Evolutionary conservation across 2,113 vertebrate genomes (phyloP).

Genomic region (Crotalus horridus): DNA sequence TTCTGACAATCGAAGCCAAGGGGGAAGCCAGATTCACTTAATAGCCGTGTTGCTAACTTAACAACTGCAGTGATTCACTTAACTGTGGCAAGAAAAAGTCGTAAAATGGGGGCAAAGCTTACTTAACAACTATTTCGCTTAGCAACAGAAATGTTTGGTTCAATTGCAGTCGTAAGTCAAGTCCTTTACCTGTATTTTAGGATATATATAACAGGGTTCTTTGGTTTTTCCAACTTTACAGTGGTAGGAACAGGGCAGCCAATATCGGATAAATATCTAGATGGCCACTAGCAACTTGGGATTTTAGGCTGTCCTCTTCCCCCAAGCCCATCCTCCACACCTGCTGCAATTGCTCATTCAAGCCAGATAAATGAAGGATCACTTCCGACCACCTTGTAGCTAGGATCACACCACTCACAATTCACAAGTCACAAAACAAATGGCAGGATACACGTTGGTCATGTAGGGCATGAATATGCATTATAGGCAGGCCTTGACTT

Average conservation of each 20-base stretch:
- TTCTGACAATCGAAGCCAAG: not conserved
- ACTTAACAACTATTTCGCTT: not conserved
- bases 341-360: not conserved
- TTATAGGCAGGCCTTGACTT: too few species aligned
- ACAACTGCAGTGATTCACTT: not conserved
- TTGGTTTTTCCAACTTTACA: not conserved
- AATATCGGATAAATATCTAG: not conserved
- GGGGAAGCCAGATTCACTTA: not conserved
- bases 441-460: not conserved
- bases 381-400: not conserved
- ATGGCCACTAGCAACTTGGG: not conserved
- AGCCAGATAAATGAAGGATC: not conserved
- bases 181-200: not conserved
- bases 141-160: not conserved
- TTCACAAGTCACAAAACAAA: not conserved
- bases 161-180: not conserved
- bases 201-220: not conserved
- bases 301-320: too few species aligned
- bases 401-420: not conserved
- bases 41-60: not conserved
- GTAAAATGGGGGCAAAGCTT: not conserved
- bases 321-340: too few species aligned
- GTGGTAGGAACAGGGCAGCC: not conserved
- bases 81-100: not conserved
- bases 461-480: not conserved